Evolutionary conservation across 2,797 vertebrate genomes (phyloP), one percentile per base, ranked within the genome.

Genomic region (Anableps anableps): DNA sequence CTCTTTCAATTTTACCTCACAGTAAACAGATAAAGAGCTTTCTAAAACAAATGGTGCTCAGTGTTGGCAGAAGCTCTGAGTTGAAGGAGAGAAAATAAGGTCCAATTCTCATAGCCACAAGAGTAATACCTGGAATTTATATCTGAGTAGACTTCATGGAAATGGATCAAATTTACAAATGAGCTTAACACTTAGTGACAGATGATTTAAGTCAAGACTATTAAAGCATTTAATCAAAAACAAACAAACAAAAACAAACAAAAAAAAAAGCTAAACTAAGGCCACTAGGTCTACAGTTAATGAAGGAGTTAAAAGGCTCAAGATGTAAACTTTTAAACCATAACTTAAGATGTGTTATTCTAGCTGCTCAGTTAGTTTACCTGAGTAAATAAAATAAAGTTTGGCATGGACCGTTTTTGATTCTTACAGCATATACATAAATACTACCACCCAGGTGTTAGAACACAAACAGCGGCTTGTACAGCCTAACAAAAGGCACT

Each of bases 101-200:
- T 74, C 68, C 7, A 45, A 3, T 45, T 43, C 41, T 71, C 26
- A 45, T 45, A n/a, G 68, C 34, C 8, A 48, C 72, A 62, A 78
- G 43, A 85, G 70, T 76, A 74, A 81, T n/a, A 79, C 73, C 78
- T 75, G 72, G 81, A 79, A 80, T 77, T 75, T 4, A 82, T 38
- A 78, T 80, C 16, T 53, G 36, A 85, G 74, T 13, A 75, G 68
- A 19, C 19, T 76, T 72, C 13, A 34, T 1, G 17, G 23, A 77
- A 50, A 29, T 21, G 51, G 45, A 23, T 41, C 5, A 71, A 26
- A 13, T 41, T 71, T 71, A 17, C 68, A 71, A 2, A 43, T 16
- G 13, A 43, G 13, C 13, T n/a, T n/a, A 5, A 26, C 5, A 2
- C 38, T 70, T 45, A 45, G n/a, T n/a, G 26, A 45, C 26, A 45